Evolutionary conservation across 2,888 invertebrate genomes (phyloP).

Genomic region (Dicyrtomina minuta): DNA sequence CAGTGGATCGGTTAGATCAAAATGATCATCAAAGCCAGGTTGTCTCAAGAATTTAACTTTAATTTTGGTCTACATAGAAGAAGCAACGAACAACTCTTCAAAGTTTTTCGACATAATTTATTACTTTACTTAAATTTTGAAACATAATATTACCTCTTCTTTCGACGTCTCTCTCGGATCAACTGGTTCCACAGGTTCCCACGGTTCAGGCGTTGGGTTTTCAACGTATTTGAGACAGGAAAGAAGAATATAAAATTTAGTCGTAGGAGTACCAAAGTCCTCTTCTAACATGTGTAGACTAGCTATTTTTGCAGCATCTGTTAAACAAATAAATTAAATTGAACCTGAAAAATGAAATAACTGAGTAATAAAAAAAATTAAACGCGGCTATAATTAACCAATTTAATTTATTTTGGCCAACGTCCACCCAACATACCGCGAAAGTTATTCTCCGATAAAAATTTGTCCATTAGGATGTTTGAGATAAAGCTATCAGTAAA

Average conservation of each 20-base stretch:
- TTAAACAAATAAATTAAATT: constrained; percentile 15
- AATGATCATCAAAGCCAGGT: constrained; percentile 84
- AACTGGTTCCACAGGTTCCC: constrained; percentile 57
- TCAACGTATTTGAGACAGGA: constrained; percentile 73
- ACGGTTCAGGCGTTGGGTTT: constrained; percentile 58
- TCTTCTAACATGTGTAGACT: constrained; percentile 84
- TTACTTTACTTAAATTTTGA: not conserved
- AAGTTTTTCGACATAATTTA: not conserved
- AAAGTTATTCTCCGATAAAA: constrained; percentile 69
- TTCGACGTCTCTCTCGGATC: constrained; percentile 54
- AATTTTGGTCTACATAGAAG: constrained; percentile 56
- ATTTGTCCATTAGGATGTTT: constrained; percentile 77
- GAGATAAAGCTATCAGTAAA: constrained; percentile 81
- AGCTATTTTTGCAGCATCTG: constrained; percentile 73
- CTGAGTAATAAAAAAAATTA: not conserved
- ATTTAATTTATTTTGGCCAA: constrained; percentile 15
- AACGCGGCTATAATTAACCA: not conserved
- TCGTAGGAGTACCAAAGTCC: constrained; percentile 72
- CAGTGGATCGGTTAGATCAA: constrained; percentile 73
- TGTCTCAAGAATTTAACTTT: constrained; percentile 78
- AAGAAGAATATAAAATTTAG: constrained; percentile 69
- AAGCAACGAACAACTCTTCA: constrained; percentile 20
- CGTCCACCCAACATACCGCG: constrained; percentile 54
- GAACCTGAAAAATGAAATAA: not conserved
- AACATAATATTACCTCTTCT: constrained; percentile 42